These are phyloP conservation scores for Pseudochromis fuscus DNA, from an alignment of 2,797 vertebrate species.

Conservation along the genomic window DNA sequence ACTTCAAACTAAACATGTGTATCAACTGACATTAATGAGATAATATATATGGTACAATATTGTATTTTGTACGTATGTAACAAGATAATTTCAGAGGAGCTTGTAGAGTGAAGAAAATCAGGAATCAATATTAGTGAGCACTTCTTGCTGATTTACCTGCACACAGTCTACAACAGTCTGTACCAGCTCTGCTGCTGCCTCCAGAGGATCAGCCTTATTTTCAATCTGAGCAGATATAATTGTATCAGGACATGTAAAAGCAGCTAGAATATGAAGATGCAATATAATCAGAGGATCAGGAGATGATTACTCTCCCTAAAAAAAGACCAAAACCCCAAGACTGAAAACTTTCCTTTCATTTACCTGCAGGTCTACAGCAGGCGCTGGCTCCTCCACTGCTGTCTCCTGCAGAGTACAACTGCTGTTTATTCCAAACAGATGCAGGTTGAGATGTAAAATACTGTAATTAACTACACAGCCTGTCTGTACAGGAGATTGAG, in stretches of 20 bases:
- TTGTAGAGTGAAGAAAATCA: constrained; percentile 43
- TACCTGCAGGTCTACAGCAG: constrained; percentile 72
- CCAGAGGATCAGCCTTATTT: constrained; percentile 66
- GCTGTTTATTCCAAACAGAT: constrained; percentile 39
- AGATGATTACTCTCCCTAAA: constrained; percentile 1
- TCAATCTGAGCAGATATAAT: constrained; percentile 62
- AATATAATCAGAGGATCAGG: constrained; percentile 11
- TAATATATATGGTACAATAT: background rate
- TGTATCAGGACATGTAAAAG: constrained; percentile 32
- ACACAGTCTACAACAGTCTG: constrained; percentile 59
- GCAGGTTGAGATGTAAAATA: constrained; percentile 12
- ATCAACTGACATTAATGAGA: constrained; percentile 2
- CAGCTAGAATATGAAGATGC: background rate
- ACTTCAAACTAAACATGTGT: too few relatives aligned
- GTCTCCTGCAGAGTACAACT: constrained; percentile 68
- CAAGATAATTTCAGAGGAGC: constrained; percentile 31
- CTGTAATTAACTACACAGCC: background rate
- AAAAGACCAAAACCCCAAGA: constrained; percentile 2
- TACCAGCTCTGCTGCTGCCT: constrained; percentile 56
- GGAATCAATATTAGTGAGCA: constrained; percentile 17
- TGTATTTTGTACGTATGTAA: constrained; percentile 13
- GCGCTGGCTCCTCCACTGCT: constrained; percentile 41
- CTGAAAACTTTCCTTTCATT: constrained; percentile 37
- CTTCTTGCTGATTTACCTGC: constrained; percentile 68
- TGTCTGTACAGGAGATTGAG: background rate